Percentiles rank a stretch among this genome's conserved stretches.
phyloP scores from a whole-genome alignment of 1,140 invertebrate species.

The Eulimnadia texana region DNA sequence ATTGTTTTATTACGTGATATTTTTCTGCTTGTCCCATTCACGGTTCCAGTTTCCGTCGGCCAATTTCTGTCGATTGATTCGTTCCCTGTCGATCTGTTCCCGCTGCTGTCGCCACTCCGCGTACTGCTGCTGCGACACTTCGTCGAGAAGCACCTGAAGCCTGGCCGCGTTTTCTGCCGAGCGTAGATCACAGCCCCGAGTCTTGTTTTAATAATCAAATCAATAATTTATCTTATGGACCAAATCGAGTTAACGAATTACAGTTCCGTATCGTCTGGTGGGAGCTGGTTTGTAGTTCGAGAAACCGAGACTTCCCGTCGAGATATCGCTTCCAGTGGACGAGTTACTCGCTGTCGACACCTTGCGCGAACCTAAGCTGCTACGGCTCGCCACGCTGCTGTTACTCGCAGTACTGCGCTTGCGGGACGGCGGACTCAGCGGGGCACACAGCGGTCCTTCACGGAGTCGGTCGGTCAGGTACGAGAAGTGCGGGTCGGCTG shows the following conservation, averaged over 20 bases:
- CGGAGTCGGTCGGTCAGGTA: slow-evolving; percentile 7
- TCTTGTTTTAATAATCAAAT: neutral
- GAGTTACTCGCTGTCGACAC: neutral
- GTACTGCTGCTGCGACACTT: neutral
- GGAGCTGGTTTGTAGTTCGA: neutral
- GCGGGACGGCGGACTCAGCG: neutral
- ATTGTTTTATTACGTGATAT: too few species aligned
- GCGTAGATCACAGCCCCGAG: neutral
- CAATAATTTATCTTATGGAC: neutral
- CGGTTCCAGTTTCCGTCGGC: neutral
- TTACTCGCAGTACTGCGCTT: slow-evolving; percentile 8
- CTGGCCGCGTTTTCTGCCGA: neutral
- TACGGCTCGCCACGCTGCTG: neutral
- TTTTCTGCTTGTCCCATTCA: slow-evolving; percentile 10
- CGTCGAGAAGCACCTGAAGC: neutral
- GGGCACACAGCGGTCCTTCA: neutral
- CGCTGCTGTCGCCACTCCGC: neutral
- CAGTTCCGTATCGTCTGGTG: neutral
- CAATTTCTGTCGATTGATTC: slow-evolving; percentile 2
- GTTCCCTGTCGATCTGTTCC: neutral
- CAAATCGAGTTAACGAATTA: neutral
- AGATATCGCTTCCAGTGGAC: neutral
- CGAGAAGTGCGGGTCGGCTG: slow-evolving; percentile 5
- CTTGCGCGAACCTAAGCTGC: slow-evolving; percentile 6
- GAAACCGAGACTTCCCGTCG: neutral